Evolutionary conservation across 2,888 invertebrate genomes (phyloP).

Genomic region (Agonopterix arenella): DNA sequence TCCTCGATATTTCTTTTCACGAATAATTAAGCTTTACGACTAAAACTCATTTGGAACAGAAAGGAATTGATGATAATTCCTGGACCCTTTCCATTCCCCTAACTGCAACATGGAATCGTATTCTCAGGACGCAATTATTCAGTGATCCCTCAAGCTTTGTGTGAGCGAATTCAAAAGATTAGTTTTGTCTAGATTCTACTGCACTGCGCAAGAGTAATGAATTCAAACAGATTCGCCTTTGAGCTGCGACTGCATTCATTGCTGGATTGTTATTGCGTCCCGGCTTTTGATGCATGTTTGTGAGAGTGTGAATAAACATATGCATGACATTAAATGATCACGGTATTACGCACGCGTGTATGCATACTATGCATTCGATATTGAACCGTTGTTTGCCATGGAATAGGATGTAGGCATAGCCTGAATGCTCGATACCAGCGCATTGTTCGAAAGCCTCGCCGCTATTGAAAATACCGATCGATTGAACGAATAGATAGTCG

Average conservation of each 20-base stretch:
- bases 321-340: no score
- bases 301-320: neutral
- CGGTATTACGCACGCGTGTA: no score
- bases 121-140: slow-evolving; percentile 12
- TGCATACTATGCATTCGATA: no score
- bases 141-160: slow-evolving; percentile 7
- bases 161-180: slow-evolving; percentile 23
- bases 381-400: no score
- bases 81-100: slow-evolving; percentile 1
- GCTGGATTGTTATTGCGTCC: slow-evolving; percentile 22
- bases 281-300: slow-evolving; percentile 15
- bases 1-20: neutral
- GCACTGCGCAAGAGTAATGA: slow-evolving; percentile 27
- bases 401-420: no score
- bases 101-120: neutral
- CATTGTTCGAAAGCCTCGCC: no score
- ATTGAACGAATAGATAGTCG: no score
- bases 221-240: slow-evolving; percentile 27
- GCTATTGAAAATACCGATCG: no score
- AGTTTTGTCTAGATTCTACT: slow-evolving; percentile 36
- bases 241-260: slow-evolving; percentile 22
- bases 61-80: slow-evolving; percentile 3
- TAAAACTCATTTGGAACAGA: neutral
- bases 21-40: neutral
- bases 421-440: no score